These are phyloP conservation scores for Heliconius eleuchia DNA, from an alignment of 1,140 invertebrate species.

Conservation along the genomic window DNA sequence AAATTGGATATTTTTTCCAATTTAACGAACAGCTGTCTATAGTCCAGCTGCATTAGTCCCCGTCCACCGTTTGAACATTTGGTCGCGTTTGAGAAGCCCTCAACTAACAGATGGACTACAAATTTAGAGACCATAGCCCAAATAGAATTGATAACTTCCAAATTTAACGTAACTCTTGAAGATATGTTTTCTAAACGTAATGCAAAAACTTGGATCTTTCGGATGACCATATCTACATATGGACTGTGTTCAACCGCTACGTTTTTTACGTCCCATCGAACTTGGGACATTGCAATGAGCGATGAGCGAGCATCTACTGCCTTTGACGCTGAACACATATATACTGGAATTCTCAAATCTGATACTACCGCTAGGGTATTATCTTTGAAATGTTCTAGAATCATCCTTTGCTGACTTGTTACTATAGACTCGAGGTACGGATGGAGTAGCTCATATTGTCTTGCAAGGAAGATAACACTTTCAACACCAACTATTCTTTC, in stretches of 20 bases:
- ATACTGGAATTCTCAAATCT: constrained; percentile 92
- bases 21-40: constrained; percentile 96
- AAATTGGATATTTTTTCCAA: constrained; percentile 92
- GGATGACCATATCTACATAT: constrained; percentile 90
- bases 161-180: constrained; percentile 86
- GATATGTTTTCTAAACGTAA: constrained; percentile 88
- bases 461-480: constrained; percentile 93
- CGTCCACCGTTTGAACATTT: constrained; percentile 98
- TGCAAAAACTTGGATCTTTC: constrained; percentile 91
- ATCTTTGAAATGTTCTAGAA: constrained; percentile 89
- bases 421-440: constrained; percentile 91
- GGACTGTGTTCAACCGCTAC: constrained; percentile 97
- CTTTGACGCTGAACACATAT: constrained; percentile 90
- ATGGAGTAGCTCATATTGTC: constrained; percentile 92
- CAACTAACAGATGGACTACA: constrained; percentile 92
- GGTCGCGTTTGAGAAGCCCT: constrained; percentile 95
- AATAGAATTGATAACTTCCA: constrained; percentile 86
- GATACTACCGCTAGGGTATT: constrained; percentile 86
- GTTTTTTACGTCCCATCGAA: constrained; percentile 97
- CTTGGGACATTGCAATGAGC: constrained; percentile 92
- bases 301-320: constrained; percentile 91
- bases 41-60: constrained; percentile 98
- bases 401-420: constrained; percentile 83
- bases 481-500: constrained; percentile 95
- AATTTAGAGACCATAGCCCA: constrained; percentile 95